phyloP scores from a whole-genome alignment of 2,113 vertebrate genomes.

The Theristicus caerulescens region DNA sequence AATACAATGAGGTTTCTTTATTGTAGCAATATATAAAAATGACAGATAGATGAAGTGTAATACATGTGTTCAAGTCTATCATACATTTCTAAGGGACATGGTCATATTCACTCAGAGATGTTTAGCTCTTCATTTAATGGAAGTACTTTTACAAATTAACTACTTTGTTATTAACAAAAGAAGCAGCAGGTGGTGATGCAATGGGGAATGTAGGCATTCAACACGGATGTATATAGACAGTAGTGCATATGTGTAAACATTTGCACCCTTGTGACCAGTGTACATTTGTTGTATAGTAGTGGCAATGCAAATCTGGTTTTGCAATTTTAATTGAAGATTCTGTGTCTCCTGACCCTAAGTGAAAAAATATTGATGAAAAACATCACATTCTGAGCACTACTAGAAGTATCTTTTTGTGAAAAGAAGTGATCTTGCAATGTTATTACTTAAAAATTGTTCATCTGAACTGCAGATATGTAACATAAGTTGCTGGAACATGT shows the following conservation, averaged over 20 bases:
- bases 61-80: neutral
- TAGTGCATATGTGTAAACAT: neutral
- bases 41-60: neutral
- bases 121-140: neutral
- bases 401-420: neutral
- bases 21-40: neutral
- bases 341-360: neutral
- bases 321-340: neutral
- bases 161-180: neutral
- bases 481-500: neutral
- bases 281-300: neutral
- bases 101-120: neutral
- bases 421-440: neutral
- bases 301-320: neutral
- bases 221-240: neutral
- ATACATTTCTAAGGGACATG: neutral
- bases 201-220: neutral
- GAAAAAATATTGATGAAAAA: neutral
- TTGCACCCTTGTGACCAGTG: neutral
- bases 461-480: neutral
- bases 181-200: neutral
- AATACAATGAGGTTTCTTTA: neutral
- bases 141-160: neutral
- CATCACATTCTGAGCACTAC: neutral
- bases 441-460: neutral